Conservation (phyloP, 2,888 invertebrate species). For the Elysia crispata region DNA sequence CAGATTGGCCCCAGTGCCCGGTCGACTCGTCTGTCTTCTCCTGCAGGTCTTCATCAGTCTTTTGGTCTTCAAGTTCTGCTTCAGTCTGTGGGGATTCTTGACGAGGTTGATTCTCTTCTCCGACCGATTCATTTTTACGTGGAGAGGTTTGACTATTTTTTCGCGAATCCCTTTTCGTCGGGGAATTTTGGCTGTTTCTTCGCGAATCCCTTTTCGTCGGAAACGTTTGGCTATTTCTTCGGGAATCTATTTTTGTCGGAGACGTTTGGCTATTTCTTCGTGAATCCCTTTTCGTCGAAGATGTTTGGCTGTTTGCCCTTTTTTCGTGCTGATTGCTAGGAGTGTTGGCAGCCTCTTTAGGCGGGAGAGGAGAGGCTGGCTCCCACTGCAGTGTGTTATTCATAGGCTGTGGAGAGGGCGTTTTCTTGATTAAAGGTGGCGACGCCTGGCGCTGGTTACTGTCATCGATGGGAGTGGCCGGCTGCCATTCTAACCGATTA, state of each 20-base stretch:
- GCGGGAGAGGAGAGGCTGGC: slow-evolving; percentile 28
- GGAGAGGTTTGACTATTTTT: slow-evolving; percentile 5
- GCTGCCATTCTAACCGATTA: background rate
- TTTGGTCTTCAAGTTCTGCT: background rate
- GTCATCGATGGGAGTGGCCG: background rate
- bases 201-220: background rate
- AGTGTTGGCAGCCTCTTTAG: slow-evolving; percentile 16
- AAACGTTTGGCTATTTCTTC: background rate
- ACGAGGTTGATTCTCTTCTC: too few relatives aligned
- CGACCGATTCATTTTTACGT: background rate
- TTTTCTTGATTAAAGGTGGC: background rate
- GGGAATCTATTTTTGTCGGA: background rate
- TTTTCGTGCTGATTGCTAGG: too few relatives aligned
- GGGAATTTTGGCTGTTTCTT: slow-evolving; percentile 17
- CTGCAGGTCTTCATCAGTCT: background rate
- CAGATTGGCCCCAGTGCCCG: background rate
- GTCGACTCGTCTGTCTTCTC: background rate
- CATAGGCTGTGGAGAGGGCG: background rate
- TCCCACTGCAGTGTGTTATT: slow-evolving; percentile 20
- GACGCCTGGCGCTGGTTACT: background rate
- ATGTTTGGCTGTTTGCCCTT: background rate
- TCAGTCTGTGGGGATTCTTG: too few relatives aligned
- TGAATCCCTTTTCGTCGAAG: background rate
- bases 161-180: background rate
- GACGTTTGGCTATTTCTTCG: slow-evolving; percentile 3